Evolutionary conservation across 2,113 vertebrate genomes (phyloP), one percentile per base, ranked within the genome.

Genomic region (Calidris pugnax): DNA sequence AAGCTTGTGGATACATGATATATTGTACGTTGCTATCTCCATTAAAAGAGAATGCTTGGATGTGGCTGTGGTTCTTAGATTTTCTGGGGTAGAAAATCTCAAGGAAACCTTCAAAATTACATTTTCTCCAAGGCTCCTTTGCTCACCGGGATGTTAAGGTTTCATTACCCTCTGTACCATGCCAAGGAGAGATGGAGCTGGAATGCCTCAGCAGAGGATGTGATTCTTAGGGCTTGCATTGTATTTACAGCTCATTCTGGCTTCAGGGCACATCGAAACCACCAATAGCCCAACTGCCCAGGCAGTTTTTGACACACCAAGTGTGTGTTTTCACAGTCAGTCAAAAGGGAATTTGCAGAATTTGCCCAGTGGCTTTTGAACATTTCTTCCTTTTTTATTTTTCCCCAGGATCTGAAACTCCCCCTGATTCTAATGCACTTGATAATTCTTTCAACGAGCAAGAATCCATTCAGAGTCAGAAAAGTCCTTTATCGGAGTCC

Each of bases 401-500:
- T 56, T 21, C 33, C 85, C 13, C 74, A 98, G 98, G 98, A 95
- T 84, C 96, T 69, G 98, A 98, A 96, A 98, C 97, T 85, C 95
- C 90, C 16, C 88, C 96, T 10, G 98, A 98, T 81, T 91, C 96
- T 41, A 90, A 72, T 48, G 62, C 93, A 41, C 94, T 98, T 35
- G 98, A 98, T 72, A 96, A 94, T 92, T 96, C 97, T 75, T 97
- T 98, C 89, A 96, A 90, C 27, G 98, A 98, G 50, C 97, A 97
- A 80, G 98, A 98, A 78, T 95, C 97, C 37, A 35, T 97, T 94
- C 98, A 97, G 87, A 98, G 87, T 85, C 98, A 98, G 91, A 98
- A 97, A 92, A 98, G 98, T 66, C 98, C 98, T 84, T 94, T 98
- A 53, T 97, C 97, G 0, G 98, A 98, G 85, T 96, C 97, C 51